These are phyloP conservation scores for Zoroaster sp. DNA, from an alignment of 53 echinoderm and acorn worm genomes.

Conservation along the genomic window DNA sequence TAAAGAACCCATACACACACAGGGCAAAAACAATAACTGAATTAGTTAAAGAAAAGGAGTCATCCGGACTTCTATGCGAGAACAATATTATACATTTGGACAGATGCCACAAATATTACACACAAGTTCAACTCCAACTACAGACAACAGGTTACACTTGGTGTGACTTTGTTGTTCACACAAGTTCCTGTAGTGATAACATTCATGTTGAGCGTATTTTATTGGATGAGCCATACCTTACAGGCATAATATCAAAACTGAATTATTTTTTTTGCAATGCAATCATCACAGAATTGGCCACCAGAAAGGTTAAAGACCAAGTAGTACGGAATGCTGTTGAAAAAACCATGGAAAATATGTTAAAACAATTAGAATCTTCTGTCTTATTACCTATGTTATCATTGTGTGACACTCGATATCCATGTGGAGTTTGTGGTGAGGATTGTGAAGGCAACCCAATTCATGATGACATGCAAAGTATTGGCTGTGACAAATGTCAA, in stretches of 20 bases:
- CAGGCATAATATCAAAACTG: constrained; percentile 29
- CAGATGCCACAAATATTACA: constrained; percentile 54
- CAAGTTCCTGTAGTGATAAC: constrained; percentile 50
- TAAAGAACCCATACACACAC: constrained; percentile 68
- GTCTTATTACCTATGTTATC: not conserved
- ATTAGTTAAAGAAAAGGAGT: constrained; percentile 22
- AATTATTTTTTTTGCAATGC: not conserved
- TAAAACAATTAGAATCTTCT: constrained; percentile 28
- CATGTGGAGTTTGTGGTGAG: constrained; percentile 42
- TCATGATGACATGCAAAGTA: constrained; percentile 14
- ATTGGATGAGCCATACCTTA: constrained; percentile 15
- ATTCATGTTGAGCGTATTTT: constrained; percentile 60
- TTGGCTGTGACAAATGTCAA: constrained; percentile 67
- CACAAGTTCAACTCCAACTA: constrained; percentile 70
- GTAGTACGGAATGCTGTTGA: constrained; percentile 30
- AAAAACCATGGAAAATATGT: constrained; percentile 57
- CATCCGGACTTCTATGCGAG: constrained; percentile 34
- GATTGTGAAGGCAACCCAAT: constrained; percentile 11
- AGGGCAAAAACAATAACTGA: constrained; percentile 50
- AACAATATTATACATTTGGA: constrained; percentile 51
- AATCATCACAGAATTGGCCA: too few species aligned
- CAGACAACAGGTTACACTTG: constrained; percentile 52
- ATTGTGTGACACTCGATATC: not conserved
- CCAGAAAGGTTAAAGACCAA: too few species aligned
- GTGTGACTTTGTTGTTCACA: constrained; percentile 66